Evolutionary conservation across 2,888 invertebrate species (phyloP), one percentile per base, ranked within the genome.

Genomic region (Anthophora plumipes): DNA sequence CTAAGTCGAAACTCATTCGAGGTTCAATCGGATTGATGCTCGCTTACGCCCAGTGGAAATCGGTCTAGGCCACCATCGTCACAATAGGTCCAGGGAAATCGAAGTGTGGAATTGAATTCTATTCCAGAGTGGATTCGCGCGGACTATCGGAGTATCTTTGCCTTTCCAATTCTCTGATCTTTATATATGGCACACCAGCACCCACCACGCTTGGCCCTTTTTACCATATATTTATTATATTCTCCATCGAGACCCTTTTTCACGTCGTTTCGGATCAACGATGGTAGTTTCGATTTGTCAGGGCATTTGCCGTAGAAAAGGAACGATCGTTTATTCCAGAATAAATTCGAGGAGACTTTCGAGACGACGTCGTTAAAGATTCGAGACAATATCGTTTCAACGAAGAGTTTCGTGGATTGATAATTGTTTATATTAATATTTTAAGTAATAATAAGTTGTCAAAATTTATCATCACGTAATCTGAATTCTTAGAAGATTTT

Each of bases 41-140:
- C 70, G 61, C 48, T 73, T 74, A 72, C 52, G 39, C 46, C 55
- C 63, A n/a, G 55, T 66, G 46, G 52, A 75, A 71, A 77, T 79
- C 60, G 69, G 55, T 72, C 66, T 64, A 57, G 66, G 55, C 43
- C 25, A 69, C 55, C 66, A 63, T 80, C 76, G 43, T 67, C 63
- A 71, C 74, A 68, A 75, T 78, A 54, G 64, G 46, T 73, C 74
- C 54, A 59, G 48, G 20, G 39, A 77, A 85, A 76, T 83, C 74
- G 80, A 75, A 83, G 70, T 46, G 75, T 17, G 55, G 74, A 83
- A 83, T 83, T 74, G 75, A 77, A 80, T 83, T 73, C 60, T 69
- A 69, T 67, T 39, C 37, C 54, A 12, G 22, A 66, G 74, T 64
- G 78, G 41, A 73, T 73, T 73, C 77, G 64, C 54, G 22, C 46